Evolutionary conservation across 2,797 vertebrate genomes (phyloP), one percentile per base, ranked within the genome.

Genomic region (Microctenopoma steveboyesi): DNA sequence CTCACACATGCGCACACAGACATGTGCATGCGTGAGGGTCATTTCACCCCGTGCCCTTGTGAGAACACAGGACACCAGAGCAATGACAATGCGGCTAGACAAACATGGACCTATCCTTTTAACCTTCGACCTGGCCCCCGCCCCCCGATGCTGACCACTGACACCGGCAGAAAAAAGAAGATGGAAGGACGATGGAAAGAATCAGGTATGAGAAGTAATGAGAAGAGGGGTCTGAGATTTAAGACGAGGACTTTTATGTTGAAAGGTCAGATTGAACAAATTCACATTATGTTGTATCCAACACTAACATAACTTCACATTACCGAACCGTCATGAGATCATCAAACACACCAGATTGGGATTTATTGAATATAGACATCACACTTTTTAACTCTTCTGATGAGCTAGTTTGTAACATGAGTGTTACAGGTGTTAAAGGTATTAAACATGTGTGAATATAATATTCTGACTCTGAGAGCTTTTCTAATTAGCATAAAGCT

Each of bases 81-180:
- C 78, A 48, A 61, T 15, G 50, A 82, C 78, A 85, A 79, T 67
- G 76, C 76, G 52, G 27, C 66, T 73, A 62, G 67, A 81, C 75
- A 89, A 90, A 90, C 79, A 86, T 61, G 59, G 57, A 50, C 57
- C 74, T 79, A 65, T 86, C 72, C 82, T 77, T 79, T 88, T 88
- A 76, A 72, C 65, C 64, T 83, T 74, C 83, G 74, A 85, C 85
- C 83, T 52, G 40, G 6, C 5, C 7, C 65, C 57, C 15, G 30
- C 39, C 42, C 27, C 64, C 43, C n/a, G 4, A 67, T 42, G 47
- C 49, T 52, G 64, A 70, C 64, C 60, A 50, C 28, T 43, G 63
- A 69, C 60, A 79, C 37, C 30, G 40, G 33, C 40, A 76, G 39
- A 54, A 56, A 64, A 64, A 45, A 15, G 48, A 46, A 35, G 30